phyloP scores from a whole-genome alignment of 2,113 vertebrate genomes.

The Edolisoma coerulescens region DNA sequence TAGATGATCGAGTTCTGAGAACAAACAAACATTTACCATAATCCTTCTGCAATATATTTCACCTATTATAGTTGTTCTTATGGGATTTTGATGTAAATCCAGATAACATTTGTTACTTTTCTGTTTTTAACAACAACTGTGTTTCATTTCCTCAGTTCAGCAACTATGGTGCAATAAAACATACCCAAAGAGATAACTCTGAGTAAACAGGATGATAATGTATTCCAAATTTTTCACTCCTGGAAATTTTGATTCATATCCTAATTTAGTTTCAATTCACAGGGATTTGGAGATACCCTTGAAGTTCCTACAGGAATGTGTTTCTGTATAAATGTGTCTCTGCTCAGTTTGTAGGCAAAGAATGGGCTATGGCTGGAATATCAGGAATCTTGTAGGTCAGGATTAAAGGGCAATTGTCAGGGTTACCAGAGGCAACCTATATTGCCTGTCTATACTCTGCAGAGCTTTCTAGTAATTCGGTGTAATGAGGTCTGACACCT shows the following conservation, averaged over 20 bases:
- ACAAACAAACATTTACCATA: not conserved
- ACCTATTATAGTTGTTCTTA: not conserved
- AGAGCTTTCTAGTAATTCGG: not conserved
- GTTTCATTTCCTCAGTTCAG: not conserved
- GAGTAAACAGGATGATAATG: not conserved
- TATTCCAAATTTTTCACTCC: not conserved
- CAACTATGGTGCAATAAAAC: not conserved
- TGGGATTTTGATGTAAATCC: not conserved
- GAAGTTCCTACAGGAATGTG: not conserved
- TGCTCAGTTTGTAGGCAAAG: not conserved
- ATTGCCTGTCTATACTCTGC: not conserved
- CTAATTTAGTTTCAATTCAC: not conserved
- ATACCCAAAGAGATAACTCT: not conserved
- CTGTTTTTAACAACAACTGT: not conserved
- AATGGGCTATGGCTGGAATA: slow-evolving; percentile 46
- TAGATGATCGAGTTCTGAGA: not conserved
- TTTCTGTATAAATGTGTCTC: not conserved
- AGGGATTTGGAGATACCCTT: not conserved
- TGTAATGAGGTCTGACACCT: slow-evolving; percentile 1
- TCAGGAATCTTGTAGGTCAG: slow-evolving; percentile 63
- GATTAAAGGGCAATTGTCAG: slow-evolving; percentile 53
- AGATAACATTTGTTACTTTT: not conserved
- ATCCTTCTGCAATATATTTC: not conserved
- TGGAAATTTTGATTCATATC: not conserved
- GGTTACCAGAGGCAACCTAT: slow-evolving; percentile 28